Evolutionary conservation across 2,888 invertebrate species (phyloP), one percentile per base, ranked within the genome.

Genomic region (Heterodera filipjevi): DNA sequence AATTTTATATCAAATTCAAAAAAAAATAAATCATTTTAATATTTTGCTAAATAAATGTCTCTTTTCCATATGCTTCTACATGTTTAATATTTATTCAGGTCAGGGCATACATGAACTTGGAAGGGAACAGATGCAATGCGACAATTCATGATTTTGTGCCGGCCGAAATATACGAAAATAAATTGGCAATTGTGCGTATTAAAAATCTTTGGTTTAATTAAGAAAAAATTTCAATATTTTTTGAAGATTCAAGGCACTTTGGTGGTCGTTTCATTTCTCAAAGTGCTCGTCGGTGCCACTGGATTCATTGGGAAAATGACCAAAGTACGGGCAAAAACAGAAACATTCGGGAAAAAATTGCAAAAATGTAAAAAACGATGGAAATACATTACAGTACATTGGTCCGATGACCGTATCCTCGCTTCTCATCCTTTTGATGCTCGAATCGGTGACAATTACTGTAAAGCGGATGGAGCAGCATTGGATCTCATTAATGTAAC

Each of bases 371-470:
- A 12, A 27, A 27, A 71, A 33, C 30, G 14, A 71, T 70, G n/a
- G n/a, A 27, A 46, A 3, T 49, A 35, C 27, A 59, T 27, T 73
- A 35, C 22, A 73, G 75, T 75, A 64, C 80, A 83, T 84, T 53
- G 85, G 85, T 8, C 85, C 85, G n/a, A 81, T 85, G 49, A 85
- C 85, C 53, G 87, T 88, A 0, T 86, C 87, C 14, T 84, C 87
- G 2, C 82, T 88, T 53, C 87, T 88, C 83, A 81, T 88, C n/a
- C 82, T 88, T n/a, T 81, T 88, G 59, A 87, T 87, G 76, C 83
- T 86, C 76, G 87, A 86, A 70, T 84, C 86, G 49, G 84, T 85
- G 27, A 85, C 84, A 39, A 77, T 84, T 32, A 84, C 85, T 77
- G 88, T 88, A 12, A 81, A 81, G 32, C 81, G 85, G 46, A 83